Conservation (phyloP, 2,113 vertebrate species). For the Burhinus bistriatus region DNA sequence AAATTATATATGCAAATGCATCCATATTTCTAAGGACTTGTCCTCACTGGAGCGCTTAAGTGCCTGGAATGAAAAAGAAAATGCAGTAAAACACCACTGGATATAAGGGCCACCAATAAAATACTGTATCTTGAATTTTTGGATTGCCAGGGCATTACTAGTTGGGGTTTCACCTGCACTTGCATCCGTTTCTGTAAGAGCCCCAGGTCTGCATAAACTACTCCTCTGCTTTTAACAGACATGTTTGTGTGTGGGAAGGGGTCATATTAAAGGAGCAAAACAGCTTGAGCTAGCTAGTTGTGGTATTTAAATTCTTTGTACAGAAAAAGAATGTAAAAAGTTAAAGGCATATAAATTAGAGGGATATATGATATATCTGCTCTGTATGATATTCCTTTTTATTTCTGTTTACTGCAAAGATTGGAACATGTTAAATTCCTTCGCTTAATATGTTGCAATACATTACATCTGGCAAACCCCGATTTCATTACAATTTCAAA, state of each 20-base stretch:
- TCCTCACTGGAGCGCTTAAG: background rate
- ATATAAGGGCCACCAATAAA: background rate
- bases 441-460: background rate
- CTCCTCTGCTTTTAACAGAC: background rate
- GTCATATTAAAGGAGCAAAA: background rate
- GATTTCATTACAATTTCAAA: conserved; percentile 6
- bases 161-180: background rate
- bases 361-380: background rate
- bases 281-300: background rate
- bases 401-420: background rate
- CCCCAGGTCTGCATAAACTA: background rate
- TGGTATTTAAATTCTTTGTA: background rate
- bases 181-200: background rate
- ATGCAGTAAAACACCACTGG: background rate
- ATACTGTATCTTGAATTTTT: background rate
- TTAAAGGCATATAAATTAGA: background rate
- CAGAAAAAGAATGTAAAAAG: background rate
- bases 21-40: background rate
- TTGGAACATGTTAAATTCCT: background rate
- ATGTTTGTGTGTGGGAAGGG: background rate
- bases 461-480: background rate
- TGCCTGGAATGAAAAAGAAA: background rate
- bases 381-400: background rate
- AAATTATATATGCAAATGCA: background rate
- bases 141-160: background rate